Conservation (phyloP, 2,888 invertebrate species). For the Eilema caniola region DNA sequence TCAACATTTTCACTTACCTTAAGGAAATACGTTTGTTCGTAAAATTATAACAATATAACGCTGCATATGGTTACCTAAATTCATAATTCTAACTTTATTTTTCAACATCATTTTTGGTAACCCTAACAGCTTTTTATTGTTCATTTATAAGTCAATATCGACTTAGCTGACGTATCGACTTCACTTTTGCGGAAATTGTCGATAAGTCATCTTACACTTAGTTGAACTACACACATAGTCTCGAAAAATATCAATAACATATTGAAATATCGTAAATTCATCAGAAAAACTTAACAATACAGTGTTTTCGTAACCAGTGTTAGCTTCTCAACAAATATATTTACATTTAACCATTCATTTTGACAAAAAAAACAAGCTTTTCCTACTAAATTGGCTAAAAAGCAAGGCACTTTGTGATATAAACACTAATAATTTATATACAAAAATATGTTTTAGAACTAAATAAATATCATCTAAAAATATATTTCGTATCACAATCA, state of each 20-base stretch:
- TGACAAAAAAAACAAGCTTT: slow-evolving; percentile 49
- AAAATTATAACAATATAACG: slow-evolving; percentile 30
- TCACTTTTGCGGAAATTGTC: slow-evolving; percentile 15
- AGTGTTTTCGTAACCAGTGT: slow-evolving; percentile 75
- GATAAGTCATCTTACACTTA: slow-evolving; percentile 21
- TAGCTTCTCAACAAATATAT: slow-evolving; percentile 62
- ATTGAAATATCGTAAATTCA: slow-evolving; percentile 66
- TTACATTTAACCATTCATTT: slow-evolving; percentile 46
- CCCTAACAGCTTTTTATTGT: slow-evolving; percentile 18
- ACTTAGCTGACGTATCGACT: slow-evolving; percentile 27
- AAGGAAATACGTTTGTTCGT: slow-evolving; percentile 51
- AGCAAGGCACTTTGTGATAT: slow-evolving; percentile 70
- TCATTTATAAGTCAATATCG: slow-evolving; percentile 33
- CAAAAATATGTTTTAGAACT: slow-evolving; percentile 61
- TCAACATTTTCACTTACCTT: slow-evolving; percentile 19
- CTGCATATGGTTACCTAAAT: slow-evolving; percentile 21
- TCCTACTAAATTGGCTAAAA: slow-evolving; percentile 56
- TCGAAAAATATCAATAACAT: slow-evolving; percentile 42
- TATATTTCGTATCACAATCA: slow-evolving; percentile 78
- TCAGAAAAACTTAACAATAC: slow-evolving; percentile 71
- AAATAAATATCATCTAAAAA: slow-evolving; percentile 78
- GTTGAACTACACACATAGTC: slow-evolving; percentile 25
- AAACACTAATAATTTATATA: slow-evolving; percentile 55
- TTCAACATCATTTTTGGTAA: slow-evolving; percentile 33
- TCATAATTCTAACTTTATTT: not conserved